Evolutionary conservation across 2,888 invertebrate genomes (phyloP).

Genomic region (Ctenicera cuprea): DNA sequence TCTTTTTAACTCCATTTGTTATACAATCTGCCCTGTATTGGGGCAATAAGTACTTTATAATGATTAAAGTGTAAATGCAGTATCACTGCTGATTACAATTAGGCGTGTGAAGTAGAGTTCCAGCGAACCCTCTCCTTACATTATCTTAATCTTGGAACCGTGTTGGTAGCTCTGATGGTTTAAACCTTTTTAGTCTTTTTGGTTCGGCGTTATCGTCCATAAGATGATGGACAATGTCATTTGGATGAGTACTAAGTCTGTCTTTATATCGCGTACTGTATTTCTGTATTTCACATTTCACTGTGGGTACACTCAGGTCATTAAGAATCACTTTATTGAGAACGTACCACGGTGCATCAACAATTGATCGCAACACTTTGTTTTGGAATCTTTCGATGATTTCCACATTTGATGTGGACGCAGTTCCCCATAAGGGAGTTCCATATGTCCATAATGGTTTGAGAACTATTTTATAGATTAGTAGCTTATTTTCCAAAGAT

Average conservation of each 20-base stretch:
- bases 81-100: too few species aligned
- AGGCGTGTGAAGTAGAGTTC: constrained; percentile 6
- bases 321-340: constrained; percentile 12
- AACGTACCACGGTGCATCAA: constrained; percentile 1
- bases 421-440: constrained; percentile 12
- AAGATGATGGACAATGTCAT: too few species aligned
- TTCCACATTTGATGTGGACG: constrained; percentile 1
- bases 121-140: constrained; percentile 16
- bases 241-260: too few species aligned
- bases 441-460: constrained; percentile 3
- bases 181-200: too few species aligned
- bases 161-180: too few species aligned
- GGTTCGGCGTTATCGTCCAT: too few species aligned
- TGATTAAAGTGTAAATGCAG: constrained; percentile 9
- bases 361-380: constrained; percentile 11
- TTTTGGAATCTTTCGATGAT: constrained; percentile 10
- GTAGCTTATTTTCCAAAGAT: not conserved
- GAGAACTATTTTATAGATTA: too few species aligned
- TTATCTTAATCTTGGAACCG: constrained; percentile 9
- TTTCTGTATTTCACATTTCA: not conserved
- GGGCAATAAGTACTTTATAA: constrained; percentile 22
- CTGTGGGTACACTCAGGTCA: too few species aligned
- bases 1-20: constrained; percentile 11
- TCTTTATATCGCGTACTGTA: constrained; percentile 7
- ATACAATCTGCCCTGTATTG: constrained; percentile 15